Conservation (phyloP, 2,113 vertebrate species). For the Camelus dromedarius region DNA sequence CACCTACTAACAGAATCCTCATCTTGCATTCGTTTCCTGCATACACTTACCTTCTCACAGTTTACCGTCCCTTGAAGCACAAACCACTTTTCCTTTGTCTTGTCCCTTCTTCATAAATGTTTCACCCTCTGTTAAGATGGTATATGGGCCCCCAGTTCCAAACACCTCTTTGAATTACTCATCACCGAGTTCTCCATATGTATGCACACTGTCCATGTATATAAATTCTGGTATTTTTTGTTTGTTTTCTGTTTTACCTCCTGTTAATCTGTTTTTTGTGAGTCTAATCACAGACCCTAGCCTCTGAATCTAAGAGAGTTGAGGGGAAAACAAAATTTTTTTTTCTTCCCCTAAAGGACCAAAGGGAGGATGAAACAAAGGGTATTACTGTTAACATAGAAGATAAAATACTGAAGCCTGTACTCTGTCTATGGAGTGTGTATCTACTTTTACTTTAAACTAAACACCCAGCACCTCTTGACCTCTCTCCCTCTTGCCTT, state of each 20-base stretch:
- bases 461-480: too few species aligned
- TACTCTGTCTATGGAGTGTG: too few species aligned
- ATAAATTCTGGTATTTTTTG: neutral
- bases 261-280: neutral
- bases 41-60: neutral
- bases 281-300: neutral
- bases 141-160: neutral
- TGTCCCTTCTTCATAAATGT: neutral
- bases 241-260: neutral
- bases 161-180: neutral
- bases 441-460: too few species aligned
- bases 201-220: rapidly evolving
- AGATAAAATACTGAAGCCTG: neutral
- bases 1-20: neutral
- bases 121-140: neutral
- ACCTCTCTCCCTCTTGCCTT: too few species aligned
- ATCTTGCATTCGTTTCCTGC: neutral
- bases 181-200: neutral
- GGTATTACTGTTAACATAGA: neutral
- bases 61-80: neutral
- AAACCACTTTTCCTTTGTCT: neutral
- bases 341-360: neutral
- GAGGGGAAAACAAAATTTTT: neutral
- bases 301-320: neutral
- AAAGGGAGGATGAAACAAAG: neutral